Percentiles rank a stretch among this genome's conserved stretches.
Conservation (phyloP, 2,113 vertebrate species). For the Nerophis lumbriciformis region DNA sequence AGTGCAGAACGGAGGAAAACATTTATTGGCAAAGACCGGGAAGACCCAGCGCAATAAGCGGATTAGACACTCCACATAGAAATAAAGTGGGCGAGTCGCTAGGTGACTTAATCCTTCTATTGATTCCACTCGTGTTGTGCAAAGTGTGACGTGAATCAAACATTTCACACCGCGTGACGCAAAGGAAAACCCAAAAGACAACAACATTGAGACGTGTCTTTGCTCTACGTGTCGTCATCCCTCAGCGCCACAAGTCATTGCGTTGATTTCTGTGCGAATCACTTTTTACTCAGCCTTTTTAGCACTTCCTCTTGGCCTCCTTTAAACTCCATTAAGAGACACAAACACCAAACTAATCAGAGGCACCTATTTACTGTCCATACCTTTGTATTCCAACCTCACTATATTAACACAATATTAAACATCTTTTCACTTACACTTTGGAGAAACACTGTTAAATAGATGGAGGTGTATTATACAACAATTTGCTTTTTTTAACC, state of each 20-base stretch:
- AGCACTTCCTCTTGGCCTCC: neutral
- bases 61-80: slow-evolving; percentile 33
- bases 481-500: too few species aligned
- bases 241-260: slow-evolving; percentile 11
- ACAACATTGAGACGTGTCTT: neutral
- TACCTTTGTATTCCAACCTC: neutral
- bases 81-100: slow-evolving; percentile 40
- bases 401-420: neutral
- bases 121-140: slow-evolving; percentile 21
- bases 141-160: slow-evolving; percentile 33
- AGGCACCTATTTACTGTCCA: neutral
- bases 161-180: slow-evolving; percentile 10
- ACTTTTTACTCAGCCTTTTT: neutral
- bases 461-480: too few species aligned
- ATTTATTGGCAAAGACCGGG: slow-evolving; percentile 23
- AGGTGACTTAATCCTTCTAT: slow-evolving; percentile 27
- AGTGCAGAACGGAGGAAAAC: slow-evolving; percentile 14
- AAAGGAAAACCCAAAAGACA: slow-evolving; percentile 16
- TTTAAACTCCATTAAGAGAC: neutral
- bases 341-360: neutral
- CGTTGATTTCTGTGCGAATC: slow-evolving; percentile 1
- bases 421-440: too few species aligned
- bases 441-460: too few species aligned
- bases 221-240: slow-evolving; percentile 5
- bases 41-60: slow-evolving; percentile 23